A percentile compares a stretch with the other conserved stretches of the same genome.
phyloP scores from a whole-genome alignment of 64 coral and sea anemone genomes.

The Montipora efflorescens region DNA sequence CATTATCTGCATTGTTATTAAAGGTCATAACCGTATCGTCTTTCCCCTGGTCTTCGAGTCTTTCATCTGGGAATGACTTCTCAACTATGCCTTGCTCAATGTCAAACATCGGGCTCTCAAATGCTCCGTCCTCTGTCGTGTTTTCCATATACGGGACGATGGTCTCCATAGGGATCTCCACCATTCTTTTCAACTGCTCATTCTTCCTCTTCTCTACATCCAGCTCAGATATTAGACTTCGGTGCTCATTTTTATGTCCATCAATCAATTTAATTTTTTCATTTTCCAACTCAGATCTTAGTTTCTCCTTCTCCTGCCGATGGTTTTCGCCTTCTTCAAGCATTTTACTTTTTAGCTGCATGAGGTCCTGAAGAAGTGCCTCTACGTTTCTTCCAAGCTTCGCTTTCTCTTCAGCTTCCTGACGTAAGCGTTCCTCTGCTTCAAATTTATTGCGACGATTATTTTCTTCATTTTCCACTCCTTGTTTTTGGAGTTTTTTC shows the following conservation, averaged over 20 bases:
- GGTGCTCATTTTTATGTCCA: neutral
- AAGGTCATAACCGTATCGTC: slow-evolving; percentile 1
- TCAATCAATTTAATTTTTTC: neutral
- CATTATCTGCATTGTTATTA: neutral
- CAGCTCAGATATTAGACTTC: slow-evolving; percentile 12
- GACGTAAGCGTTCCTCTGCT: slow-evolving; percentile 17
- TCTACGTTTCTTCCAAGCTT: slow-evolving; percentile 62
- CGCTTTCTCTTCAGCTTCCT: slow-evolving; percentile 52
- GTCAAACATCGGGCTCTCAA: neutral
- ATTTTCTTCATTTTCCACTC: slow-evolving; percentile 36
- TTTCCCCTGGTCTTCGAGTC: neutral
- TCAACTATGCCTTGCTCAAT: neutral
- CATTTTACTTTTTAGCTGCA: slow-evolving; percentile 65
- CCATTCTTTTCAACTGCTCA: slow-evolving; percentile 23
- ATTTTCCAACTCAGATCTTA: slow-evolving; percentile 36
- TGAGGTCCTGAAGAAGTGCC: slow-evolving; percentile 59
- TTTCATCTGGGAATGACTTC: neutral
- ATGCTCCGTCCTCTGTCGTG: slow-evolving; percentile 1
- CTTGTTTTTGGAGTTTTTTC: slow-evolving; percentile 35
- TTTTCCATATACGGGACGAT: slow-evolving; percentile 20
- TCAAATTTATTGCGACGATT: neutral
- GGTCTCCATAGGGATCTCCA: slow-evolving; percentile 19
- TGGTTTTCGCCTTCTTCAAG: slow-evolving; percentile 62
- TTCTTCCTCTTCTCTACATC: slow-evolving; percentile 10
- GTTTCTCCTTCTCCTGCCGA: slow-evolving; percentile 32